These are phyloP conservation scores for Drosophila borealis DNA, from an alignment of 2,888 invertebrate species.

Conservation along the genomic window DNA sequence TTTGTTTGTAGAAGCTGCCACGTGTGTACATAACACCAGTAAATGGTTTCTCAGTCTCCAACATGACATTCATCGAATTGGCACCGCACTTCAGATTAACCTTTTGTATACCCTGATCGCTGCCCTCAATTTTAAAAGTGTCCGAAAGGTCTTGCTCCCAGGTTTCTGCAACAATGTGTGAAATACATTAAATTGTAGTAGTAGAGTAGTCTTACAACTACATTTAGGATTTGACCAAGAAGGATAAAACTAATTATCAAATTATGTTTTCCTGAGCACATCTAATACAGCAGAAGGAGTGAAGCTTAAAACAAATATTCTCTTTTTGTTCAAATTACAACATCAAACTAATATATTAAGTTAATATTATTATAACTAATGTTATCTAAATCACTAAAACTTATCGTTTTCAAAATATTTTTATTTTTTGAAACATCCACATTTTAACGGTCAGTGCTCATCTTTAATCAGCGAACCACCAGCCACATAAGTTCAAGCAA, in stretches of 20 bases:
- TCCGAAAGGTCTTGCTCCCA: constrained; percentile 86
- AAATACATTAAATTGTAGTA: neutral
- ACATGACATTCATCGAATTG: constrained; percentile 86
- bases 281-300: too few relatives aligned
- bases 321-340: too few relatives aligned
- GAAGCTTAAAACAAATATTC: too few relatives aligned
- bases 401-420: neutral
- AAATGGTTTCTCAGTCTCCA: constrained; percentile 87
- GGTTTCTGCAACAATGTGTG: constrained; percentile 67
- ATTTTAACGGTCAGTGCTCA: constrained; percentile 5
- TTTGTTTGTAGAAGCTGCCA: constrained; percentile 87
- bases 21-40: constrained; percentile 88
- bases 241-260: too few relatives aligned
- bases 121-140: constrained; percentile 87
- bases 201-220: neutral
- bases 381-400: too few relatives aligned
- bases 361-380: too few relatives aligned
- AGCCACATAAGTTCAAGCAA: constrained; percentile 22
- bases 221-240: neutral
- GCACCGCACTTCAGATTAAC: constrained; percentile 87
- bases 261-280: too few relatives aligned
- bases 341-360: too few relatives aligned
- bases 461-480: constrained; percentile 7
- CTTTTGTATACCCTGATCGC: constrained; percentile 86
- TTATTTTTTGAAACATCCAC: neutral